A percentile compares a stretch with the other conserved stretches of the same genome.
These are phyloP conservation scores for Myripristis murdjan DNA, from an alignment of 2,797 vertebrate genomes.

Conservation along the genomic window DNA sequence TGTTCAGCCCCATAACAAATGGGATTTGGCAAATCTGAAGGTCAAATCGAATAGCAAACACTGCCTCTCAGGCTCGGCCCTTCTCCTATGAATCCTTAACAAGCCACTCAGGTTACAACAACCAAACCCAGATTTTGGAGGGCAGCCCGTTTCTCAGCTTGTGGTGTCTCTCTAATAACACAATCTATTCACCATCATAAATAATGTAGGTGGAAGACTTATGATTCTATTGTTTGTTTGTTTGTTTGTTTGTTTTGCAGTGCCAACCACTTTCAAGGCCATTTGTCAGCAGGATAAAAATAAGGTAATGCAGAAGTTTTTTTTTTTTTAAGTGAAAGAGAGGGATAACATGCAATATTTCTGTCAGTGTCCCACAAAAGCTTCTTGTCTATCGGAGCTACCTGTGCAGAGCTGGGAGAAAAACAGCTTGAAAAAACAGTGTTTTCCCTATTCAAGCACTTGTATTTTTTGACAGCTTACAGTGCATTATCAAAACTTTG, in stretches of 20 bases:
- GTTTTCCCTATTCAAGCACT: neutral
- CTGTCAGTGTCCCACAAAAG: constrained; percentile 10
- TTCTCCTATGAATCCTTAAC: constrained; percentile 71
- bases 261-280: constrained; percentile 34
- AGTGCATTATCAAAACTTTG: constrained; percentile 14
- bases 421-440: neutral
- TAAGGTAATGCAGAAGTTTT: constrained; percentile 37
- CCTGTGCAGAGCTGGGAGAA: constrained; percentile 8
- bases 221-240: constrained; percentile 53
- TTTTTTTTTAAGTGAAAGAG: constrained; percentile 20
- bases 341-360: constrained; percentile 36
- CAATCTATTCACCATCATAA: constrained; percentile 69
- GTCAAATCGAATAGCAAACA: constrained; percentile 75
- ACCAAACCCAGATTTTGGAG: constrained; percentile 44
- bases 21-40: constrained; percentile 76
- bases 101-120: constrained; percentile 54
- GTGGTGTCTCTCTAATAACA: constrained; percentile 67
- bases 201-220: constrained; percentile 70
- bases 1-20: constrained; percentile 73
- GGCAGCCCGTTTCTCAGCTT: constrained; percentile 53
- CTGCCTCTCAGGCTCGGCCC: constrained; percentile 41
- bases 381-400: constrained; percentile 14
- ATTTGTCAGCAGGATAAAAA: constrained; percentile 44
- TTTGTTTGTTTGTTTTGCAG: too few species aligned
- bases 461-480: constrained; percentile 14